Percentiles rank a stretch among this genome's conserved stretches.
Conservation (phyloP, 2,797 vertebrate species). For the Gouania willdenowi region DNA sequence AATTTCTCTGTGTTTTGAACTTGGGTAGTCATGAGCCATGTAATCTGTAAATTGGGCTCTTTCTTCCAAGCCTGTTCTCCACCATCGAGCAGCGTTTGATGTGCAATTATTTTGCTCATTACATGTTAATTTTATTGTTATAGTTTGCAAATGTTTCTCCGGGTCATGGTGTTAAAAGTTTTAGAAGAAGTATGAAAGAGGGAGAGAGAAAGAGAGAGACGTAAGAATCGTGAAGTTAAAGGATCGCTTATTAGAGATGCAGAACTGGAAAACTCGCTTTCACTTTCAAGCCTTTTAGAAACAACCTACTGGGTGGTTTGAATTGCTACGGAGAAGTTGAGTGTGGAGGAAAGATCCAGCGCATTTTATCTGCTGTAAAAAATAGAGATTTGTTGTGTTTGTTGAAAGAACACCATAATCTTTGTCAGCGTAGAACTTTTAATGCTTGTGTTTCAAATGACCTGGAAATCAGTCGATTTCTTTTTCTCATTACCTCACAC, state of each 20-base stretch:
- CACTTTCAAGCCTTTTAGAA: slow-evolving; percentile 67
- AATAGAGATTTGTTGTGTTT: slow-evolving; percentile 71
- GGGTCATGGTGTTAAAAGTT: slow-evolving; percentile 81
- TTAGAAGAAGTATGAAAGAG: slow-evolving; percentile 59
- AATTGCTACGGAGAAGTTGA: slow-evolving; percentile 57
- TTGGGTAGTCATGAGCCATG: slow-evolving; percentile 80
- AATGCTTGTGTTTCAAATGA: no score
- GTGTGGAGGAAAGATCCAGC: slow-evolving; percentile 59
- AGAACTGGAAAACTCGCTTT: slow-evolving; percentile 47
- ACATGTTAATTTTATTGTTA: slow-evolving; percentile 87
- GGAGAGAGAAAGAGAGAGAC: slow-evolving; percentile 50
- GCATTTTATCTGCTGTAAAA: slow-evolving; percentile 68
- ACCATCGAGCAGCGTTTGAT: slow-evolving; percentile 75
- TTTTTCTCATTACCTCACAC: no score
- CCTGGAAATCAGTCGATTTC: no score
- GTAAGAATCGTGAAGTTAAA: slow-evolving; percentile 6
- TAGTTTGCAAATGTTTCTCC: slow-evolving; percentile 81
- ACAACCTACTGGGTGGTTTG: slow-evolving; percentile 71
- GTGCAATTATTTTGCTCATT: slow-evolving; percentile 87
- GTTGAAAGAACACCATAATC: slow-evolving; percentile 61
- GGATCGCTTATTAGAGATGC: slow-evolving; percentile 63
- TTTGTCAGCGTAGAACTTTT: no score
- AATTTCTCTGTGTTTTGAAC: slow-evolving; percentile 83
- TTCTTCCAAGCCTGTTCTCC: slow-evolving; percentile 66
- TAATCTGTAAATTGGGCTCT: slow-evolving; percentile 82